These are phyloP conservation scores for Lycodopsis pacificus DNA, from an alignment of 2,797 vertebrate species.

Conservation along the genomic window DNA sequence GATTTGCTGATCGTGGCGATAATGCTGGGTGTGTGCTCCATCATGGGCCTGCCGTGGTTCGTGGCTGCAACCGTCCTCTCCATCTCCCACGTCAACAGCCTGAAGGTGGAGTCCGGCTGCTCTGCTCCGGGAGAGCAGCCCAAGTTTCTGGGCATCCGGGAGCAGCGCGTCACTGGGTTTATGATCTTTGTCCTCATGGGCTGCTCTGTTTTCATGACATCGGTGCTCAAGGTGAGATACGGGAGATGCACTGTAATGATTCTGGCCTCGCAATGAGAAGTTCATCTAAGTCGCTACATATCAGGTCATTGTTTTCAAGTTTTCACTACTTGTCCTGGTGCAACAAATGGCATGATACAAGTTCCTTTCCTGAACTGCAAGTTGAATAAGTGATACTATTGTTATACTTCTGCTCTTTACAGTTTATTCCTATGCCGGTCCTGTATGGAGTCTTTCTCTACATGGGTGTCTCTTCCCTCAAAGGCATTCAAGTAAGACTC, in stretches of 20 bases:
- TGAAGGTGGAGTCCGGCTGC: conserved; percentile 96
- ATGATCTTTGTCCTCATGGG: conserved; percentile 97
- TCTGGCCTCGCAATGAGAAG: neutral
- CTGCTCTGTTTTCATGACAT: conserved; percentile 96
- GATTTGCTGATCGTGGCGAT: conserved; percentile 92
- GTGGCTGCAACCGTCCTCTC: conserved; percentile 97
- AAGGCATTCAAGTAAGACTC: conserved; percentile 94
- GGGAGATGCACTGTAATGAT: neutral
- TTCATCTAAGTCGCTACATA: neutral
- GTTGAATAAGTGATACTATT: neutral
- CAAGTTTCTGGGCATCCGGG: conserved; percentile 95
- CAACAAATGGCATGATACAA: neutral
- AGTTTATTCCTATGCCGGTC: conserved; percentile 99
- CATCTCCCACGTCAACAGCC: conserved; percentile 97
- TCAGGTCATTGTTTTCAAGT: neutral
- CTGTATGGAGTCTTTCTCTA: conserved; percentile 97
- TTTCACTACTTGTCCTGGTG: neutral
- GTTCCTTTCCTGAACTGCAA: neutral
- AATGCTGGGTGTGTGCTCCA: conserved; percentile 94
- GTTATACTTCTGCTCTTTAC: conserved; percentile 43
- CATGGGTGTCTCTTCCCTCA: conserved; percentile 95
- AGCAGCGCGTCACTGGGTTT: conserved; percentile 94
- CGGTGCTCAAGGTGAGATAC: conserved; percentile 91
- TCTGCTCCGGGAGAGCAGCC: conserved; percentile 96
- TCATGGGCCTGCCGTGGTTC: conserved; percentile 97